A percentile compares a stretch with the other conserved stretches of the same genome.
These are phyloP conservation scores for Chromobotia macracanthus DNA, from an alignment of 2,797 vertebrate genomes.

Conservation along the genomic window DNA sequence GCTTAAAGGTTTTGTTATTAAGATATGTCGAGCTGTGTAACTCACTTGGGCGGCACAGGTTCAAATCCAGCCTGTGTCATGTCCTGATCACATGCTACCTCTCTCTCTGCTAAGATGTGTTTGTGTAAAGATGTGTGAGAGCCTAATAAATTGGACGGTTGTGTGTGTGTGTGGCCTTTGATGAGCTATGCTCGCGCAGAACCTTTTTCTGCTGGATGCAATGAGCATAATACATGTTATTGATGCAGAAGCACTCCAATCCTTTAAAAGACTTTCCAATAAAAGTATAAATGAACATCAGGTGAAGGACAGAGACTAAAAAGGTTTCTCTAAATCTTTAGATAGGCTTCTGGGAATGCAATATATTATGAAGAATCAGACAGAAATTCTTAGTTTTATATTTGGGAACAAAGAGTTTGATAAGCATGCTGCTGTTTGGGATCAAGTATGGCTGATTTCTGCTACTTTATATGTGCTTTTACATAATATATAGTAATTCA, in stretches of 20 bases:
- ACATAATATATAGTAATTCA: not conserved
- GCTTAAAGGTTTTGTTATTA: no score
- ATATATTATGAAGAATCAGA: not conserved
- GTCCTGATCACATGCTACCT: not conserved
- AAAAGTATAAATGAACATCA: not conserved
- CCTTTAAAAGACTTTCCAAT: not conserved
- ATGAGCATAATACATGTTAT: not conserved
- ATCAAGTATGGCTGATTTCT: not conserved
- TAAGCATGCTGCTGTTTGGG: not conserved
- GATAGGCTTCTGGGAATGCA: not conserved
- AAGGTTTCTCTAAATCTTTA: not conserved
- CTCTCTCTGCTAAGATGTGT: not conserved
- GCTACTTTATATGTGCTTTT: not conserved
- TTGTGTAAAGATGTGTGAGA: not conserved
- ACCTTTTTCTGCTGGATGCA: not conserved
- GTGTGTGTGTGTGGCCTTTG: not conserved
- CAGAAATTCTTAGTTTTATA: not conserved
- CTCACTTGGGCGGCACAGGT: not conserved
- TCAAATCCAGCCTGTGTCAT: not conserved
- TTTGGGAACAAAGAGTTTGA: not conserved
- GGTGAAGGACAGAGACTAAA: not conserved
- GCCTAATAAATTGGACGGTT: not conserved
- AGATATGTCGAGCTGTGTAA: no score
- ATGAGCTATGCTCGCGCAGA: not conserved
- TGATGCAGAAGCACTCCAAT: not conserved